phyloP scores from a whole-genome alignment of 1,140 invertebrate species.

The Charaxes varanes region DNA sequence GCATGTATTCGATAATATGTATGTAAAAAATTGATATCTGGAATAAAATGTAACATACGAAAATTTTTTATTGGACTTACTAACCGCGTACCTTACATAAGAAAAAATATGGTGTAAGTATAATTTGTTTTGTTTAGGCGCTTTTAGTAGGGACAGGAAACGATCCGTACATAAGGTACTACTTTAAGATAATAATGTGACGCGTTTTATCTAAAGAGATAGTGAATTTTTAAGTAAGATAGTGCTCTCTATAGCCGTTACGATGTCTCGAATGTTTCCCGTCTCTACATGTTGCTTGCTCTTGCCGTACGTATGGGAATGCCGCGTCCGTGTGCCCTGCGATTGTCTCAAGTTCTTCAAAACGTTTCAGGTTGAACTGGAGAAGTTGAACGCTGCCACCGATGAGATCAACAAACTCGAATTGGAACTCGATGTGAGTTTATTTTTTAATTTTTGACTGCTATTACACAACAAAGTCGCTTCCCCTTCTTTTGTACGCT shows the following conservation, averaged over 20 bases:
- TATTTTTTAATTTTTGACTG: slow-evolving; percentile 4
- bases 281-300: slow-evolving; percentile 68
- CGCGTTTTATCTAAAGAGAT: slow-evolving; percentile 30
- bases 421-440: slow-evolving; percentile 93
- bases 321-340: slow-evolving; percentile 40
- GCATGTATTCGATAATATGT: slow-evolving; percentile 52
- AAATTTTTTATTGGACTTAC: slow-evolving; percentile 38
- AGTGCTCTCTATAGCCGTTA: slow-evolving; percentile 19
- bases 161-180: slow-evolving; percentile 50
- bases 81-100: slow-evolving; percentile 16
- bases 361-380: slow-evolving; percentile 89
- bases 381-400: slow-evolving; percentile 94
- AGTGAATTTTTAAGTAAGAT: slow-evolving; percentile 21
- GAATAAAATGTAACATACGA: slow-evolving; percentile 65
- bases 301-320: slow-evolving; percentile 51
- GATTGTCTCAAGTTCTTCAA: slow-evolving; percentile 59
- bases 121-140: slow-evolving; percentile 30
- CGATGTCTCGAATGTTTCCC: slow-evolving; percentile 61
- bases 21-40: slow-evolving; percentile 53
- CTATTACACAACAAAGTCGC: background rate
- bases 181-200: slow-evolving; percentile 27
- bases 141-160: slow-evolving; percentile 67
- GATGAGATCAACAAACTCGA: slow-evolving; percentile 97
- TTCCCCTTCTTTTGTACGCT: too few relatives aligned
- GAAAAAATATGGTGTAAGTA: slow-evolving; percentile 48